Evolutionary conservation across 2,113 vertebrate species (phyloP), one percentile per base, ranked within the genome.

Genomic region (Pachycephala philippinensis): DNA sequence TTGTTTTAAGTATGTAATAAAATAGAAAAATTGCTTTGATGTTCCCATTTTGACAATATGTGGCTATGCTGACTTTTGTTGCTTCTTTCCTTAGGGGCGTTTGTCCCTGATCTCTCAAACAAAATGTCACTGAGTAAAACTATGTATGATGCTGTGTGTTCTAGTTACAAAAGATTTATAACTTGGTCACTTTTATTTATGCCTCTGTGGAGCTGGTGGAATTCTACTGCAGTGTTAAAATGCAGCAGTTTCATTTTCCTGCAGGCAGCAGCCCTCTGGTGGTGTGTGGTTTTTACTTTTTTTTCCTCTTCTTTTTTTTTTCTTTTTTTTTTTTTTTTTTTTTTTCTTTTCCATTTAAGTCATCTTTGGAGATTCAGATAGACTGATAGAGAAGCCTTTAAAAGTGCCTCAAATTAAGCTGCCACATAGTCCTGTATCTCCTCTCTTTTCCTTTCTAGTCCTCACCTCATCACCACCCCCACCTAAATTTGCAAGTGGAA

Each of bases 151-250:
- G 49, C 66, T 89, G 31, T 92, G 61, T 96, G 72, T 88, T 93
- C 81, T 88, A 64, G 64, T 93, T 94, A 85, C 7, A 52, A 49
- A 96, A 85, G 86, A 88, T 94, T 96, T 92, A 76, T 95, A 84
- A 90, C 70, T 95, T 78, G 68, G 80, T 90, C 88, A 84, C 50
- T 97, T 85, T 93, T 93, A 86, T 93, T 97, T 97, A 94, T 94
- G 87, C 89, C 95, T 37, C 60, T 0, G 0, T 96, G 84, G 94
- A 96, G 69, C 87, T 60, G 63, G 86, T 84, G 56, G 90, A 89
- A 90, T 96, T 96, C 89, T 82, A 87, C 78, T 86, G 84, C 79
- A 80, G 71, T 93, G 88, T 90, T 95, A 95, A 97, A 93, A 91
- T 95, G 94, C 89, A 96, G 78, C 91, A 89, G 71, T 91, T 92